These are phyloP conservation scores for Sminthurinus aureus DNA, from an alignment of 2,888 invertebrate species.

Conservation along the genomic window DNA sequence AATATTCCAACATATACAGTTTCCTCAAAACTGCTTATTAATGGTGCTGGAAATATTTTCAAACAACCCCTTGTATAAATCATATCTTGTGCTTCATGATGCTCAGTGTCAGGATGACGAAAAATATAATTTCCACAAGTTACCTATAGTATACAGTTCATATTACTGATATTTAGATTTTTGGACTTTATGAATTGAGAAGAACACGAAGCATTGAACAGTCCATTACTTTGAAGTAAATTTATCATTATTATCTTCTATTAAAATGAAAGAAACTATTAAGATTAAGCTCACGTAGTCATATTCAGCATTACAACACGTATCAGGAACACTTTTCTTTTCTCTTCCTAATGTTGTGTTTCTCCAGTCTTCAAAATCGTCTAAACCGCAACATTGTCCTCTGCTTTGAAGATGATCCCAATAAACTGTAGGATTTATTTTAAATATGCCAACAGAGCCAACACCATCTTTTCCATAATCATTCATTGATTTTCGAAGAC, in stretches of 20 bases:
- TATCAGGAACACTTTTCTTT: slow-evolving; percentile 44
- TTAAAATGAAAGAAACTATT: not conserved
- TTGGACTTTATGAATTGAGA: no score
- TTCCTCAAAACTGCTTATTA: slow-evolving; percentile 28
- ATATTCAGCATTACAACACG: slow-evolving; percentile 15
- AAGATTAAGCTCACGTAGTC: not conserved
- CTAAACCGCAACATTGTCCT: slow-evolving; percentile 50
- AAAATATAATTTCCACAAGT: slow-evolving; percentile 28
- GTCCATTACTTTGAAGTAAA: no score
- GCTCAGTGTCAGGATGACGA: slow-evolving; percentile 32
- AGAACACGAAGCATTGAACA: no score
- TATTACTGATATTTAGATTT: not conserved
- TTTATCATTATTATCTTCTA: not conserved
- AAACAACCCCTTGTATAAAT: slow-evolving; percentile 29
- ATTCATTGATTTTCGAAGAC: slow-evolving; percentile 34
- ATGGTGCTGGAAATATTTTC: slow-evolving; percentile 24
- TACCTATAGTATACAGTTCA: not conserved
- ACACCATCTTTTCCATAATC: slow-evolving; percentile 37
- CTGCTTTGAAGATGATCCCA: slow-evolving; percentile 51
- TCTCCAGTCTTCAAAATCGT: slow-evolving; percentile 48
- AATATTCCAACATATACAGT: slow-evolving; percentile 14
- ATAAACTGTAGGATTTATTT: slow-evolving; percentile 34
- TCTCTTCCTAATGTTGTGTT: slow-evolving; percentile 38
- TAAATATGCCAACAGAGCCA: slow-evolving; percentile 40
- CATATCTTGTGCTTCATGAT: slow-evolving; percentile 22